Base-by-base conservation (phyloP, 2,797 vertebrate genomes). In the Urocyon cinereoargenteus region DNA sequence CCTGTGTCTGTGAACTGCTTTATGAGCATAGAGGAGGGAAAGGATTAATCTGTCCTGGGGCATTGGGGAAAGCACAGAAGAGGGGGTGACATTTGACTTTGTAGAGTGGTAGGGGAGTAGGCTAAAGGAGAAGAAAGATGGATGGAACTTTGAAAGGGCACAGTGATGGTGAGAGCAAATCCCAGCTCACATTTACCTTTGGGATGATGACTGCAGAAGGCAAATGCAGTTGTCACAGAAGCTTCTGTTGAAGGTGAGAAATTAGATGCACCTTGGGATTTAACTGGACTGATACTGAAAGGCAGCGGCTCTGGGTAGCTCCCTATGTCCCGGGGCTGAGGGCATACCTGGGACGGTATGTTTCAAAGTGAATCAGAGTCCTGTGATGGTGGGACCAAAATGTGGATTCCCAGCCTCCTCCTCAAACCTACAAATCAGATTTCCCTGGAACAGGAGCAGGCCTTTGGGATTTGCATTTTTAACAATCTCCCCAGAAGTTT, bases 11-110 rank as follows among this genome's bases (percentile, higher is more conserved):
- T 66, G 79, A 93, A 53, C 12, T 45, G 68, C 53, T 89, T 62
- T 88, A 51, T 66, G 49, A 78, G 36, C 57, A 55, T 10, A 66
- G 36, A 45, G 18, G 22, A 90, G 9, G 36, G n/a, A 88, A 85
- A 51, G 93, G 64, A 73, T 81, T 55, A 51, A 40, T 92, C 86
- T 82, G 61, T 81, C 21, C 86, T 40, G 72, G n/a, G 68, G 53
- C 6, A 31, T 68, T 88, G 16, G 45, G 91, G 77, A 91, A 94
- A 88, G 66, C 78, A 82, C 59, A 49, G 81, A 85, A 86, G 64
- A 91, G 87, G 68, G 62, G 40, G 28, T 61, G 91, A 87, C 77
- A 90, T 92, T 77, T 95, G 90, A 97, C 62, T 83, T 90, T 91
- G 57, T 45, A 31, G 11, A 18, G 84, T 86, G 82, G 15, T 28